Evolutionary conservation across 2,888 invertebrate species (phyloP).

Genomic region (Caenorhabditis zanzibari): DNA sequence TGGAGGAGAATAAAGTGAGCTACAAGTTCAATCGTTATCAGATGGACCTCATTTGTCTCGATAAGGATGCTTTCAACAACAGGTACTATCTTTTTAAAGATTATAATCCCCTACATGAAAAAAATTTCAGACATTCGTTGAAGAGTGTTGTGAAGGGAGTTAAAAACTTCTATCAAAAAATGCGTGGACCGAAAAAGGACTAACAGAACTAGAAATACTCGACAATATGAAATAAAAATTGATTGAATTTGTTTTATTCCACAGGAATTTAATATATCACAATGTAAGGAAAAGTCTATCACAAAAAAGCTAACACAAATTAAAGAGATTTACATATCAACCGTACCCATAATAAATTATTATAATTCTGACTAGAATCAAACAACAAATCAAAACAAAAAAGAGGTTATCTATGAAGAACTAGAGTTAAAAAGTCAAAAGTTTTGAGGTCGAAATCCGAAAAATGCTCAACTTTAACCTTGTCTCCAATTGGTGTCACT

Average conservation of each 20-base stretch:
- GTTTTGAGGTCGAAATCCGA: slow-evolving; percentile 35
- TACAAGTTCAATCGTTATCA: slow-evolving; percentile 40
- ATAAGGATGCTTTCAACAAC: slow-evolving; percentile 37
- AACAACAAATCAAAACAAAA: neutral
- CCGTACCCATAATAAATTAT: slow-evolving; percentile 34
- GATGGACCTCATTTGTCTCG: slow-evolving; percentile 34
- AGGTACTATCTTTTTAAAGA: neutral
- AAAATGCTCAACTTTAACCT: slow-evolving; percentile 39
- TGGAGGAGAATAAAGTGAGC: slow-evolving; percentile 39
- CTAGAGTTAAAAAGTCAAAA: slow-evolving; percentile 57
- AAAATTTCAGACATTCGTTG: slow-evolving; percentile 34
- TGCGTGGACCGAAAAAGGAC: slow-evolving; percentile 26
- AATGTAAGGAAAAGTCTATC: neutral
- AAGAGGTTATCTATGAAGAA: slow-evolving; percentile 36
- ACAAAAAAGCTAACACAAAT: slow-evolving; percentile 10
- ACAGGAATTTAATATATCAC: too few relatives aligned
- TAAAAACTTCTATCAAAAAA: slow-evolving; percentile 41
- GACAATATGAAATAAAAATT: slow-evolving; percentile 10
- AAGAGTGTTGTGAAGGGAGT: slow-evolving; percentile 47
- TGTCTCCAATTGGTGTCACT: slow-evolving; percentile 25
- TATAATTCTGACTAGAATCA: neutral
- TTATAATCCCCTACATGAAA: too few relatives aligned
- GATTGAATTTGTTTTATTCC: neutral
- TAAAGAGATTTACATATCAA: slow-evolving; percentile 7
- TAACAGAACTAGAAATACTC: neutral